These are phyloP conservation scores for Micrasema minimum DNA, from an alignment of 1,140 invertebrate species.

Conservation along the genomic window DNA sequence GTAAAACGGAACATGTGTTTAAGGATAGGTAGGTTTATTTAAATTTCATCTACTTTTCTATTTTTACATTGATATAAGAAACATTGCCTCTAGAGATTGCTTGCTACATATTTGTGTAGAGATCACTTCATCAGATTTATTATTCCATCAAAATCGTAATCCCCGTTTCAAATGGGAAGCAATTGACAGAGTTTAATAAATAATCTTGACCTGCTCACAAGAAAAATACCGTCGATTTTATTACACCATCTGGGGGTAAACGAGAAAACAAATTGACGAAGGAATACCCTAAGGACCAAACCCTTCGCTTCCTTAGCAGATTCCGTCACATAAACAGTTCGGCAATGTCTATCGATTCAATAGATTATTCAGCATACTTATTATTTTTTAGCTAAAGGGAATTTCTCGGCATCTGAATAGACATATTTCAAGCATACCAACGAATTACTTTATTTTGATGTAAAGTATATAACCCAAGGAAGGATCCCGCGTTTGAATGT, in stretches of 20 bases:
- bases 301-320: constrained; percentile 37
- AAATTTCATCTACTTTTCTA: too few relatives aligned
- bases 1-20: too few relatives aligned
- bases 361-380: constrained; percentile 35
- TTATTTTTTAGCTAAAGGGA: constrained; percentile 33
- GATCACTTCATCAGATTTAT: too few relatives aligned
- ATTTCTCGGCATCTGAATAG: constrained; percentile 25
- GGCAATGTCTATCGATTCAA: constrained; percentile 28
- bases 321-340: constrained; percentile 37
- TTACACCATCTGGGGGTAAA: constrained; percentile 39
- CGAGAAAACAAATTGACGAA: constrained; percentile 38
- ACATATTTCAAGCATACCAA: constrained; percentile 25
- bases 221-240: constrained; percentile 43
- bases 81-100: too few relatives aligned
- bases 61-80: too few relatives aligned
- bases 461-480: constrained; percentile 16
- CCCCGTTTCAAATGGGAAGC: constrained; percentile 19
- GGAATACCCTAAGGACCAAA: constrained; percentile 30
- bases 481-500: too few relatives aligned
- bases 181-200: constrained; percentile 28
- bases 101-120: too few relatives aligned
- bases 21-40: too few relatives aligned
- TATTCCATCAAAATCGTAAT: constrained; percentile 14
- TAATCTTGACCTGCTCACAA: constrained; percentile 31
- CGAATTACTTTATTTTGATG: constrained; percentile 5